Evolutionary conservation across 2,888 invertebrate genomes (phyloP), one percentile per base, ranked within the genome.

Genomic region (Pyrrhia umbra): DNA sequence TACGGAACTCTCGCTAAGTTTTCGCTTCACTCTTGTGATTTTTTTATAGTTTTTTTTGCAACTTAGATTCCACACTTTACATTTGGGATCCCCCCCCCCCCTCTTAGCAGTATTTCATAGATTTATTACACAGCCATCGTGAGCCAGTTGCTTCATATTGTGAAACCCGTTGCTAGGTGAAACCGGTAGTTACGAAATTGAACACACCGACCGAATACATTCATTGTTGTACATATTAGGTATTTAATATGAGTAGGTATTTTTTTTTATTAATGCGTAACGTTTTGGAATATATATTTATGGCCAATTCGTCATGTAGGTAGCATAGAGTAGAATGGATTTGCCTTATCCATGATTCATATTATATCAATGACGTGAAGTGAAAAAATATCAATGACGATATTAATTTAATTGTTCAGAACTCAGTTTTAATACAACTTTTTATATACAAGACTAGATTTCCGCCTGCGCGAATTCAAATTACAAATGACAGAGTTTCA

Each of bases 61-160:
- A 34, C 16, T 18, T 51, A 55, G 56, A 67, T 72, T 62, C 68
- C 61, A 61, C 72, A 63, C 60, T 58, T 59, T 63, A 65, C 59
- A 63, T 77, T 79, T 77, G 72, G 56, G 46, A 37, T 62, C 37
- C 46, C 47, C 55, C 6, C 23, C 4, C n/a, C n/a, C n/a, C 6
- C 15, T 63, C 65, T 63, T 50, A 66, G 55, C 51, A 67, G 45
- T 45, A 59, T 61, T 63, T 72, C 54, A 50, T 79, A 66, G 61
- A 64, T 75, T 62, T 65, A 71, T n/a, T n/a, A n/a, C n/a, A n/a
- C n/a, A n/a, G n/a, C 58, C 64, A 58, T 63, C 57, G 72, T 66
- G 57, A 58, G 46, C 63, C 46, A 60, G 49, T 74, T 51, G 43
- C 25, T 55, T 63, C 18, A 37, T 16, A 60, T 70, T 46, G 52